A percentile compares a stretch with the other conserved stretches of the same genome.
These are phyloP conservation scores for Contarinia nasturtii DNA, from an alignment of 1,140 invertebrate genomes.

Conservation along the genomic window DNA sequence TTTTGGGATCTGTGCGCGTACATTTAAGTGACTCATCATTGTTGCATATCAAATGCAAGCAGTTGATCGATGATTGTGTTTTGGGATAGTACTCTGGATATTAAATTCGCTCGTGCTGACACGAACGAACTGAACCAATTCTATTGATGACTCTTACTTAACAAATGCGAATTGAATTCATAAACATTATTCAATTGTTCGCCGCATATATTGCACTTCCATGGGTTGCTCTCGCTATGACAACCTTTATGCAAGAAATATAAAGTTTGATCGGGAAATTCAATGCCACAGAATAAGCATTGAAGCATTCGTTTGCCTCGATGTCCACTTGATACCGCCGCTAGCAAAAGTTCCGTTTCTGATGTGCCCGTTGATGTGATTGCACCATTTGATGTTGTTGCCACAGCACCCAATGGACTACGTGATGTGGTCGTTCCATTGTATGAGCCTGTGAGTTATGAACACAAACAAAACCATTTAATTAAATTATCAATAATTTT, in stretches of 20 bases:
- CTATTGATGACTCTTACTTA: slow-evolving; percentile 73
- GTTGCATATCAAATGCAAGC: too few relatives aligned
- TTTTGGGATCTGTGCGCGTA: too few relatives aligned
- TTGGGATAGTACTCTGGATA: too few relatives aligned
- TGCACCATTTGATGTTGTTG: slow-evolving; percentile 34
- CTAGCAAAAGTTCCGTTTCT: slow-evolving; percentile 25
- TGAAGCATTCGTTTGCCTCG: slow-evolving; percentile 35
- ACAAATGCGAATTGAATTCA: slow-evolving; percentile 90
- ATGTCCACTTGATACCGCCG: slow-evolving; percentile 15
- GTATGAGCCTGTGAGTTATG: too few relatives aligned
- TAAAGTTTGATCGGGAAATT: slow-evolving; percentile 84
- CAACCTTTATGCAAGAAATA: slow-evolving; percentile 95
- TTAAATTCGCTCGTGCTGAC: too few relatives aligned
- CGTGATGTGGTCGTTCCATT: too few relatives aligned
- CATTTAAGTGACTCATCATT: too few relatives aligned
- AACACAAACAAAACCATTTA: too few relatives aligned
- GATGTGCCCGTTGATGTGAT: slow-evolving; percentile 41
- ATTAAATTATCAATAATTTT: too few relatives aligned
- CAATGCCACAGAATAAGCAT: slow-evolving; percentile 79
- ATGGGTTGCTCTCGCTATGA: slow-evolving; percentile 90
- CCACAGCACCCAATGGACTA: slow-evolving; percentile 1
- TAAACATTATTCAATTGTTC: slow-evolving; percentile 83
- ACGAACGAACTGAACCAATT: neutral
- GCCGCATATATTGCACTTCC: slow-evolving; percentile 95
- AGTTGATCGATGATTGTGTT: too few relatives aligned